Evolutionary conservation across 2,797 vertebrate genomes (phyloP).

Genomic region (Eptatretus atami): DNA sequence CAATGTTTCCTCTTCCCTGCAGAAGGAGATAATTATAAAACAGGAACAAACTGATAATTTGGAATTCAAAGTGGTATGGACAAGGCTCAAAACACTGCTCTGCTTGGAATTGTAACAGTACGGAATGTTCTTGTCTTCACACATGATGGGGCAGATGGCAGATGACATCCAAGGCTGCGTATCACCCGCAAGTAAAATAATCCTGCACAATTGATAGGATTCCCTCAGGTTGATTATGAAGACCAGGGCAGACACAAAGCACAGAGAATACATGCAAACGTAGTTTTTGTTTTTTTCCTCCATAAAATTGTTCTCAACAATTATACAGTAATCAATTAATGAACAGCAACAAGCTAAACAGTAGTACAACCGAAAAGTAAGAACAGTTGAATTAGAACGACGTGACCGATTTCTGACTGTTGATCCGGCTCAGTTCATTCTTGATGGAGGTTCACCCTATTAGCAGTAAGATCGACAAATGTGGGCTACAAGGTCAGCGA

Average conservation of each 20-base stretch:
- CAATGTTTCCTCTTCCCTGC: too few relatives aligned
- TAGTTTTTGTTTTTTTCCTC: background rate
- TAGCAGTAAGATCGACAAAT: too few relatives aligned
- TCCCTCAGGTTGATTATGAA: too few relatives aligned
- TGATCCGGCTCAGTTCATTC: too few relatives aligned
- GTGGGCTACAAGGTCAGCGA: too few relatives aligned
- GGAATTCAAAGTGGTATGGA: too few relatives aligned
- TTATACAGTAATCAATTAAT: background rate
- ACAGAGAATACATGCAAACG: background rate
- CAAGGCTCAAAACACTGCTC: slow-evolving; percentile 25
- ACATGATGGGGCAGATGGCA: slow-evolving; percentile 78
- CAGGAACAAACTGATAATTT: too few relatives aligned
- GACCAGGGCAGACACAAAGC: background rate
- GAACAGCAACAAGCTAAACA: background rate
- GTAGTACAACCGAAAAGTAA: background rate
- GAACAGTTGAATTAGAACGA: too few relatives aligned
- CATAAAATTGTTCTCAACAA: too few relatives aligned
- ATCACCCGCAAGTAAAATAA: slow-evolving; percentile 63
- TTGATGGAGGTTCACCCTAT: too few relatives aligned
- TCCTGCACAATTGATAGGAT: slow-evolving; percentile 17
- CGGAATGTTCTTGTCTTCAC: slow-evolving; percentile 47
- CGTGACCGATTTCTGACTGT: too few relatives aligned
- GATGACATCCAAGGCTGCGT: slow-evolving; percentile 67
- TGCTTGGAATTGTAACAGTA: slow-evolving; percentile 70
- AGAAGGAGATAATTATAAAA: too few relatives aligned